Evolutionary conservation across 2,888 invertebrate species (phyloP).

Genomic region (Lucinisca nassula): DNA sequence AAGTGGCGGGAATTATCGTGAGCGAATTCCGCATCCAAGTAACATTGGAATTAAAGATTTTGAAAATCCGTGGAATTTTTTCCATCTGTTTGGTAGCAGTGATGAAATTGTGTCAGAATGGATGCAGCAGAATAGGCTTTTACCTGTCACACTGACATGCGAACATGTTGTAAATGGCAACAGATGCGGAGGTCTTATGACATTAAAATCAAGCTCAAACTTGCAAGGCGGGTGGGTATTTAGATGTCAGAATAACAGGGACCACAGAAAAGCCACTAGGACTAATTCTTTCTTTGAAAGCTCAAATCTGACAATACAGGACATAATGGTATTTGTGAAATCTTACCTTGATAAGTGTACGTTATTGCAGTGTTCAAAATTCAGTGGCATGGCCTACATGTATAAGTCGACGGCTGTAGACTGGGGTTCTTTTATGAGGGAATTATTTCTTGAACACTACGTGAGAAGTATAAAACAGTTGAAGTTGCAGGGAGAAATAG

Average conservation of each 20-base stretch:
- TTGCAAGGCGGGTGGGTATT: background rate
- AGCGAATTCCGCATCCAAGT: background rate
- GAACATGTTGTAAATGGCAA: background rate
- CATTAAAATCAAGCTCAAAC: background rate
- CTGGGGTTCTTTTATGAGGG: conserved; percentile 2
- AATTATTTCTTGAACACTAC: background rate
- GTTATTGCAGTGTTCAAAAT: background rate
- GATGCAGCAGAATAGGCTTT: background rate
- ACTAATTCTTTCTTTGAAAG: background rate
- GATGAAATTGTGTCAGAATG: background rate
- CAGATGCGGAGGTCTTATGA: background rate
- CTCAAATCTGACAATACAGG: background rate
- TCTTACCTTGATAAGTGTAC: background rate
- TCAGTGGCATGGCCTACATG: background rate
- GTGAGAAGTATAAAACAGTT: background rate
- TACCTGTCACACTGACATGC: background rate
- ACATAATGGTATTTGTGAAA: background rate
- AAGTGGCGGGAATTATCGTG: conserved; percentile 1
- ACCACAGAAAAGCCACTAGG: background rate
- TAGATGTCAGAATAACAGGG: background rate
- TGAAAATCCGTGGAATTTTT: conserved; percentile 3
- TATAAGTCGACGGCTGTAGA: background rate
- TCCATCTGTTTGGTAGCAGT: background rate
- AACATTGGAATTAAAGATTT: background rate
- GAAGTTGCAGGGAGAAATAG: background rate